Percentiles rank a stretch among this genome's conserved stretches.
Conservation (phyloP, 2,888 invertebrate species). For the Caenorhabditis macrosperma region DNA sequence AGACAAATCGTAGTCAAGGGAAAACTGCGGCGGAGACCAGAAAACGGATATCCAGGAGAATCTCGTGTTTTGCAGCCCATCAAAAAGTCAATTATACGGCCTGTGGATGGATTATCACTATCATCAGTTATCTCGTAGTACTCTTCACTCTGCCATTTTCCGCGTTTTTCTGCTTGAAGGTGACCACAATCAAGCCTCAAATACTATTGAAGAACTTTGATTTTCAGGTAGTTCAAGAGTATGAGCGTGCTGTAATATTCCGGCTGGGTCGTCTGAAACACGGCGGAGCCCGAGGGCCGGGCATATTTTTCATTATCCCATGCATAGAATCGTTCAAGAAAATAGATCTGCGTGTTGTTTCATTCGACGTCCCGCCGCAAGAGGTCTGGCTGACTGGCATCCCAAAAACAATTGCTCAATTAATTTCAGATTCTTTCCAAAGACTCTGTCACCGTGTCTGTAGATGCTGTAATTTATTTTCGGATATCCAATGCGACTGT, state of each 20-base stretch:
- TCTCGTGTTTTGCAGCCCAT: slow-evolving; percentile 45
- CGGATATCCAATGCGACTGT: slow-evolving; percentile 94
- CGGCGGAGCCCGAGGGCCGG: slow-evolving; percentile 86
- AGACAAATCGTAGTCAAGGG: slow-evolving; percentile 16
- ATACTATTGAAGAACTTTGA: no score
- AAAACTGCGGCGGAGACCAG: not conserved
- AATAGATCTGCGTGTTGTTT: slow-evolving; percentile 95
- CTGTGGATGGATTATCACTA: slow-evolving; percentile 79
- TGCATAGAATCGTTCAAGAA: slow-evolving; percentile 83
- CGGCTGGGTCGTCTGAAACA: slow-evolving; percentile 87
- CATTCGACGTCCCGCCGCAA: slow-evolving; percentile 97
- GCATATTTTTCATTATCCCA: slow-evolving; percentile 85
- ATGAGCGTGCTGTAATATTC: slow-evolving; percentile 90
- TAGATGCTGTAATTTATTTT: slow-evolving; percentile 87
- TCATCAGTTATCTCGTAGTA: slow-evolving; percentile 76
- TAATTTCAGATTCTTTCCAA: slow-evolving; percentile 90
- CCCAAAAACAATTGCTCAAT: not conserved
- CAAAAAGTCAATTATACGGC: slow-evolving; percentile 55
- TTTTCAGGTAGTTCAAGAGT: slow-evolving; percentile 79
- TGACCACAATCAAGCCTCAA: no score
- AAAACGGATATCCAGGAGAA: not conserved
- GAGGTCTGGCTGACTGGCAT: no score
- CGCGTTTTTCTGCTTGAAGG: slow-evolving; percentile 78
- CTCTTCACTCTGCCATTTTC: slow-evolving; percentile 77
- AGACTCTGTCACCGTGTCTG: slow-evolving; percentile 96